Evolutionary conservation across 2,113 vertebrate species (phyloP), one percentile per base, ranked within the genome.

Genomic region (Aspiorhynchus laticeps): DNA sequence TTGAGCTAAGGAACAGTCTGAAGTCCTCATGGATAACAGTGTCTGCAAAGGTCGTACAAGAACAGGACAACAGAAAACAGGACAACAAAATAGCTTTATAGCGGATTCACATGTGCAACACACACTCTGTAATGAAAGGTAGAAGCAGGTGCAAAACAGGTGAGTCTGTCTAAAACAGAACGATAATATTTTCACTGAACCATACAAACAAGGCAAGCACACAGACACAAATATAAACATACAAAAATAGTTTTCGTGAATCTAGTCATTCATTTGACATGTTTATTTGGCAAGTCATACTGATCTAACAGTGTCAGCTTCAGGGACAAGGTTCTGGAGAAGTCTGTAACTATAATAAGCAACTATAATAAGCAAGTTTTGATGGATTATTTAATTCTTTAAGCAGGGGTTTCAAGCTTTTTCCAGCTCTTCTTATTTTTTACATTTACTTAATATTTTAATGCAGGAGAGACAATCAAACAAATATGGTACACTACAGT

Each of bases 1-100:
- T 96, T 74, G 96, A 98, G 85, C 96, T 97, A 88, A 97, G 94
- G 91, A 96, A 96, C 76, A 97, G 93, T 69, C 95, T 92, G 90
- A 97, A 97, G 83, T 94, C 92, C 65, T 96, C 92, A 59, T 95
- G 92, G 86, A 96, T 95, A 43, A 81, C 21, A 28, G 92, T 88
- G 83, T 88, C 96, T 97, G 91, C 85, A 91, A 75, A 89, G 88
- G 87, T 21, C 17, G 14, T 78, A 80, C 12, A 81, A 84, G 74
- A 77, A 82, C 67, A 87, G 86, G 7, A 59, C 43, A 38, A 14
- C n/a, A 75, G 73, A n/a, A 46, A 38, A 67, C 75, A 85, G n/a
- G 51, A 26, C 48, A 65, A 76, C 83, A 83, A 33, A 67, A 67
- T 24, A 24, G 21, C 10, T 28, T 21, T 2, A 46, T 3, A 28